Base-by-base conservation (phyloP, 2,888 invertebrate genomes). In the Trachelus tabidus region DNA sequence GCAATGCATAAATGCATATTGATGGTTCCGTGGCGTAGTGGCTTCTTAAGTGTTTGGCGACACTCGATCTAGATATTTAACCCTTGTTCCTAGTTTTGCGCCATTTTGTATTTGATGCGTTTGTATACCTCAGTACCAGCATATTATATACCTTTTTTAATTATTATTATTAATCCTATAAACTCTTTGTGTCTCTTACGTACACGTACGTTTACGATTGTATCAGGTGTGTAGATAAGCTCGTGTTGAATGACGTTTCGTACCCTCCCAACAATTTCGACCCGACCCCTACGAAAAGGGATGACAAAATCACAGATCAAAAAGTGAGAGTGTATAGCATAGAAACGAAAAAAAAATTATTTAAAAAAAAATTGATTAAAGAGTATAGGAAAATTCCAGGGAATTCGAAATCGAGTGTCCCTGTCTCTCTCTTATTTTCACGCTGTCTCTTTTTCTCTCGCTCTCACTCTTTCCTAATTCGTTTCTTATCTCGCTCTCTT, bases 281-380 rank as follows among this genome's bases (percentile, higher is more conserved):
- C 90, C 91, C 89, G 90, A 90, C 90, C 90, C 91, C 91, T 90
- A 88, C 87, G 90, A 90, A 91, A 90, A 90, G 89, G 88, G 89
- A 90, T 85, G 87, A 83, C 87, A 85, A 90, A 88, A 88, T 89
- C 86, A 83, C 79, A 80, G 79, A 69, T 73, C 68, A 69, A 73
- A 40, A 23, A 56, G 34, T 34, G 73, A 81, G 15, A 40, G 15
- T 12, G 12, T 12, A 12, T 37, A 37, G 1, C 23, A 15, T 15
- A 40, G 15, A 23, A 23, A 56, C 2, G 9, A 56, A 9, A 1
- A 56, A 23, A 2, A 56, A 56, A 23, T 56, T 23, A 56, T 40
- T 40, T 0, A 0, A 2, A 31, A 12, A 31, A 71, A 31, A 12
- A 9, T 69, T 71, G 11, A 71, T 4, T 1, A 12, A 34, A 71